Evolutionary conservation across 2,888 invertebrate species (phyloP).

Genomic region (Axea sp.): DNA sequence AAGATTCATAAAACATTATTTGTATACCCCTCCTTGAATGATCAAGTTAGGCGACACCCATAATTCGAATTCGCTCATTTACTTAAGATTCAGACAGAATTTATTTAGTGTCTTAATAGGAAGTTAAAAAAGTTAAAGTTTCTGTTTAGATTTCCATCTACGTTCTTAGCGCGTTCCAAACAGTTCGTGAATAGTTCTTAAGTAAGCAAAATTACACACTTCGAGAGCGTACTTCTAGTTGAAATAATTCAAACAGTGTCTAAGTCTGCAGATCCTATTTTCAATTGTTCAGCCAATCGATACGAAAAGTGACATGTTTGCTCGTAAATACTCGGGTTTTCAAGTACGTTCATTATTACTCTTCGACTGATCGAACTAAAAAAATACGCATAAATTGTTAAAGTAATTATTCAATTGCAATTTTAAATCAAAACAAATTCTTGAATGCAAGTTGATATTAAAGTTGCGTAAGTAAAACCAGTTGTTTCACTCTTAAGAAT

Average conservation of each 20-base stretch:
- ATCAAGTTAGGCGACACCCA: constrained; percentile 8
- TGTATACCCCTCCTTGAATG: constrained; percentile 3
- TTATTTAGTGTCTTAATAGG: constrained; percentile 11
- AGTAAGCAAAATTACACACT: constrained; percentile 46
- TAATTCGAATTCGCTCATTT: constrained; percentile 20
- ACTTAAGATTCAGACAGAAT: constrained; percentile 15
- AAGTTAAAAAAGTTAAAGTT: constrained; percentile 9
- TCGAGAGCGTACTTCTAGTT: constrained; percentile 21
- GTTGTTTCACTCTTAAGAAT: too few species aligned
- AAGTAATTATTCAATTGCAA: not conserved
- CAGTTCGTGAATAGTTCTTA: constrained; percentile 32
- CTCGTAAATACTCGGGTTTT: constrained; percentile 13
- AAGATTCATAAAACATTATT: not conserved
- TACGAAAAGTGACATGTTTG: constrained; percentile 37
- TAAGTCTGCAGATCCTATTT: constrained; percentile 10
- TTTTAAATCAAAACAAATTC: too few species aligned
- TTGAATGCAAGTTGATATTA: too few species aligned
- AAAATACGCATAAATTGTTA: not conserved
- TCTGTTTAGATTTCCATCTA: constrained; percentile 30
- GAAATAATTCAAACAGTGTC: constrained; percentile 39
- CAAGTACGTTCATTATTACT: constrained; percentile 29
- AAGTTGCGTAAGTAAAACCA: too few species aligned
- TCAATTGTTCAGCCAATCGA: constrained; percentile 23
- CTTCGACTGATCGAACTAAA: not conserved
- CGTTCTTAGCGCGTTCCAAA: constrained; percentile 11